Conservation (phyloP, 37 sponge, comb jelly and placozoan genomes). For the Dysidea cf. avara region DNA sequence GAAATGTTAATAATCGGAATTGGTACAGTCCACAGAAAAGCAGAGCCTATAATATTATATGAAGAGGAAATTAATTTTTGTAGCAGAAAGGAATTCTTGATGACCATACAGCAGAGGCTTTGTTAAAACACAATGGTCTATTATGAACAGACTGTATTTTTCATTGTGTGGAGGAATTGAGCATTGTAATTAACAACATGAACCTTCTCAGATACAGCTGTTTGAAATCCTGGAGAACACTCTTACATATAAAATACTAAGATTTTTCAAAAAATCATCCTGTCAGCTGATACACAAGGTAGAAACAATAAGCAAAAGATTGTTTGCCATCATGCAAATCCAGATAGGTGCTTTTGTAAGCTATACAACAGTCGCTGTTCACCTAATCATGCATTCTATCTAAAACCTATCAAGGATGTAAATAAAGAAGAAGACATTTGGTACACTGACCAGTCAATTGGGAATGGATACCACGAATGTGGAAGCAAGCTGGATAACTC, state of each 20-base stretch:
- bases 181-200: slow-evolving; percentile 19
- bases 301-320: slow-evolving; percentile 9
- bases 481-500: slow-evolving; percentile 27
- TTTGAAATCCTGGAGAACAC: neutral
- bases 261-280: slow-evolving; percentile 41
- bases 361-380: too few relatives aligned
- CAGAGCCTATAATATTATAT: slow-evolving; percentile 30
- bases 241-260: slow-evolving; percentile 14
- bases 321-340: slow-evolving; percentile 18
- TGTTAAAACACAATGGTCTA: slow-evolving; percentile 31
- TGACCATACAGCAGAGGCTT: slow-evolving; percentile 9
- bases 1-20: slow-evolving; percentile 28
- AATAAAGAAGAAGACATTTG: neutral
- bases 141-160: slow-evolving; percentile 15
- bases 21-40: slow-evolving; percentile 15
- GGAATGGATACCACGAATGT: slow-evolving; percentile 8
- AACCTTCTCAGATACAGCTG: slow-evolving; percentile 16
- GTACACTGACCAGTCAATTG: slow-evolving; percentile 9
- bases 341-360: slow-evolving; percentile 13
- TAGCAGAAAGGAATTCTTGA: slow-evolving; percentile 39
- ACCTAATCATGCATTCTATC: slow-evolving; percentile 16
- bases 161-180: slow-evolving; percentile 39
- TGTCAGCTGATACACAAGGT: slow-evolving; percentile 20
- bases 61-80: slow-evolving; percentile 31
- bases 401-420: neutral